Base-by-base conservation (phyloP, 53 echinoderm and acorn worm genomes). In the Pentamera pediparva region DNA sequence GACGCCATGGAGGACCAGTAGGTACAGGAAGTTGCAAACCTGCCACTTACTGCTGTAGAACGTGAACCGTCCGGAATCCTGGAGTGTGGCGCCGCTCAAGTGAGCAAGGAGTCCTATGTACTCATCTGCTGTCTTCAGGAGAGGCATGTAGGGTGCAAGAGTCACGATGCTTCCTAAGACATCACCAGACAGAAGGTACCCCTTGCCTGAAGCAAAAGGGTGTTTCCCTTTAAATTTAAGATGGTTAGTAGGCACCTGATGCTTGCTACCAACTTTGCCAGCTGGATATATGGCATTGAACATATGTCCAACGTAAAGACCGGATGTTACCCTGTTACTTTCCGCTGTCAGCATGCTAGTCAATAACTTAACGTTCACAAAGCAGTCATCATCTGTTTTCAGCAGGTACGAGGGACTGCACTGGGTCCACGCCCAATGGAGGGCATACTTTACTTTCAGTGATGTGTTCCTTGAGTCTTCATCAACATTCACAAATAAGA, bases 311-410 rank as follows among this genome's bases (percentile, higher is more conserved):
- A 81, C 91, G 40, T 98, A 98, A 7, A 98, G 75, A 17, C 29
- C 31, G 5, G 86, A 78, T 20, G 32, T 75, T n/a, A 73, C 73
- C 29, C 73, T 74, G 59, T 98, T 85, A 54, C 45, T 43, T 28
- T 54, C 54, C 39, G 6, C 41, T 4, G 12, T 27, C 25, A 98
- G 78, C 32, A 83, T 89, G n/a, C 75, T 45, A 18, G 88, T 78
- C 10, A 98, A 38, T 3, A 78, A 60, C 58, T 81, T 79, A 22
- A 88, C 80, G 61, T 90, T 98, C 9, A 91, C 91, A 32, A 91
- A 98, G 40, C 91, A 89, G 65, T 98, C 89, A 32, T 96, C 98
- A 25, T 89, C 88, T 5, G 91, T 88, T 83, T 98, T 98, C 6
- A 98, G 77, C n/a, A 92, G 39, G 57, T 69, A 98, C 35, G 77